A percentile compares a stretch with the other conserved stretches of the same genome.
phyloP scores from a whole-genome alignment of 2,797 vertebrate species.

The Anisognathus igniventris region DNA sequence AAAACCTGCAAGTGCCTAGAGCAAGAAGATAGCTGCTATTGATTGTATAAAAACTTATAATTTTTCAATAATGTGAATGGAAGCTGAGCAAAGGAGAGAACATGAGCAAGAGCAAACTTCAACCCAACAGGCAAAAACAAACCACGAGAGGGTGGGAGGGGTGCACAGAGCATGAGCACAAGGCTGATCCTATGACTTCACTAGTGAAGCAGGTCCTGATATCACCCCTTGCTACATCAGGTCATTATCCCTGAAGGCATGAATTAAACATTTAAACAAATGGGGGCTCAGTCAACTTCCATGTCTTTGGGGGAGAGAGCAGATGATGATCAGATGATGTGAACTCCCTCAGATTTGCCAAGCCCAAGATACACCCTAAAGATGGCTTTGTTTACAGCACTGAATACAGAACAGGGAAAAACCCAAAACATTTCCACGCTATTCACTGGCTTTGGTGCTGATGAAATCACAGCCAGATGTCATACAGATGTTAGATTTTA shows the following conservation, averaged over 20 bases:
- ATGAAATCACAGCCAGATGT: slow-evolving; percentile 29
- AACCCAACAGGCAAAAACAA: neutral
- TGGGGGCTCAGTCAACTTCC: neutral
- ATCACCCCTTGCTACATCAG: neutral
- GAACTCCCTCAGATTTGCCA: neutral
- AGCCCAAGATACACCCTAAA: neutral
- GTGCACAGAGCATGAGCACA: neutral
- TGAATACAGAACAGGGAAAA: neutral
- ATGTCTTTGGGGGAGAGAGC: neutral
- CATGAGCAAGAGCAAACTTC: neutral
- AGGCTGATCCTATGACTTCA: slow-evolving; percentile 21
- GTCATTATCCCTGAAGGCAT: slow-evolving; percentile 18
- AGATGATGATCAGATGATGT: neutral
- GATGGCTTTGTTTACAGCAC: slow-evolving; percentile 8
- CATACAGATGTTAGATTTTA: slow-evolving; percentile 24
- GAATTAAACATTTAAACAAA: slow-evolving; percentile 1
- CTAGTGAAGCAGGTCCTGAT: neutral
- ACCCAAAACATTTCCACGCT: neutral
- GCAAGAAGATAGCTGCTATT: neutral
- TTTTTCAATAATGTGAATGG: neutral
- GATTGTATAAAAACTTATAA: neutral
- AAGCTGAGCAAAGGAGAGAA: neutral
- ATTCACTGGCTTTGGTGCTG: neutral
- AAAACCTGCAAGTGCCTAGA: neutral
- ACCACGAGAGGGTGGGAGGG: neutral